Evolutionary conservation across 2,113 vertebrate species (phyloP).

Genomic region (Piliocolobus tephrosceles): DNA sequence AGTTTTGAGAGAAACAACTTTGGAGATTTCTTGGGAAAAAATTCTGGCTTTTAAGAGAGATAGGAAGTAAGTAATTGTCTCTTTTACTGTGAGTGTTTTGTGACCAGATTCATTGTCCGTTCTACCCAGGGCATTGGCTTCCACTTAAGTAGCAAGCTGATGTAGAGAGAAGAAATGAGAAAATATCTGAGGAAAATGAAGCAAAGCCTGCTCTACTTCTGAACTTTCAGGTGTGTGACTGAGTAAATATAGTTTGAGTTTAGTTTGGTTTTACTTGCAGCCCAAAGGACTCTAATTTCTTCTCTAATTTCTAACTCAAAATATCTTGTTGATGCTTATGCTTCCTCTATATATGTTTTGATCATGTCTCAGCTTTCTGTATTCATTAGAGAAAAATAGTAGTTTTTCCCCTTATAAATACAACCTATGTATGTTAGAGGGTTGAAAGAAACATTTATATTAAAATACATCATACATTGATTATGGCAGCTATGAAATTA

Average conservation of each 20-base stretch:
- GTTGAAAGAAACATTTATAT: neutral
- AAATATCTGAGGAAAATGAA: neutral
- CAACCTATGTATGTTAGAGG: neutral
- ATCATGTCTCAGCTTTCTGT: neutral
- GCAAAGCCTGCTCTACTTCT: neutral
- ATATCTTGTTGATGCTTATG: neutral
- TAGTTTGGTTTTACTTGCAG: neutral
- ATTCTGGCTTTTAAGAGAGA: neutral
- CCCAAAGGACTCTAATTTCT: neutral
- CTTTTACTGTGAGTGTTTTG: neutral
- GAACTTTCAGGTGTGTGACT: neutral
- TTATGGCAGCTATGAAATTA: neutral
- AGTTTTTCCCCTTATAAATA: neutral
- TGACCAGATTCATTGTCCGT: neutral
- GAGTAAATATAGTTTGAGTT: neutral
- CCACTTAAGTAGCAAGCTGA: neutral
- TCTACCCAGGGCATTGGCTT: neutral
- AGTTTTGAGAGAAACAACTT: neutral
- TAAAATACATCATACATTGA: neutral
- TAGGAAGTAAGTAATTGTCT: neutral
- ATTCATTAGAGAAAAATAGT: neutral
- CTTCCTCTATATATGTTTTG: neutral
- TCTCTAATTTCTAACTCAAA: neutral
- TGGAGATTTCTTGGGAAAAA: neutral
- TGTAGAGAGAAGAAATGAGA: neutral